Evolutionary conservation across 1,140 invertebrate genomes (phyloP).

Genomic region (Leptinotarsa undecemlineata): DNA sequence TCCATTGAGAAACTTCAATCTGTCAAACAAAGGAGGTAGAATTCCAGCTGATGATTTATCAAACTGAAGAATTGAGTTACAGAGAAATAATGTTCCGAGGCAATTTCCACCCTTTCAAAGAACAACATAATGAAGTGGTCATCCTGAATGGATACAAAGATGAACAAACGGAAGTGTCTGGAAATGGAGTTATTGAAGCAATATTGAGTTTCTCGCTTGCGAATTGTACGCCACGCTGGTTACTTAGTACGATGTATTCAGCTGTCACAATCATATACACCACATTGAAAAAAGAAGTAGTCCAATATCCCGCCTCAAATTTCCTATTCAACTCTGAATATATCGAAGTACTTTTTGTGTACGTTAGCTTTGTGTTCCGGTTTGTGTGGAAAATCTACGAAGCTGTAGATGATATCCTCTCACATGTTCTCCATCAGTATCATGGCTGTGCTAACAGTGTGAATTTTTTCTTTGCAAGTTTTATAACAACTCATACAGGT

Average conservation of each 20-base stretch:
- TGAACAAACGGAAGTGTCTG: conserved; percentile 33
- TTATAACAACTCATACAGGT: no score
- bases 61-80: not conserved
- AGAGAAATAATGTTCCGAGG: conserved; percentile 12
- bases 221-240: not conserved
- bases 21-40: no score
- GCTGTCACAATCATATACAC: not conserved
- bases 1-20: no score
- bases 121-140: conserved; percentile 25
- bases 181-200: conserved; percentile 42
- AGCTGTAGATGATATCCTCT: no score
- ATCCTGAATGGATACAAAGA: conserved; percentile 33
- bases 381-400: no score
- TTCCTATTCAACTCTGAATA: not conserved
- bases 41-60: no score
- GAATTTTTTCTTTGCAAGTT: no score
- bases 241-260: not conserved
- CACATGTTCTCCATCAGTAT: no score
- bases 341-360: no score
- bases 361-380: no score
- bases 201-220: conserved; percentile 35
- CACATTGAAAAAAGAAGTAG: no score
- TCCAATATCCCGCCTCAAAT: not conserved
- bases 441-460: no score
- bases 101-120: not conserved